Conservation (phyloP, 1,140 invertebrate genomes). For the Drosophila setifemur region DNA sequence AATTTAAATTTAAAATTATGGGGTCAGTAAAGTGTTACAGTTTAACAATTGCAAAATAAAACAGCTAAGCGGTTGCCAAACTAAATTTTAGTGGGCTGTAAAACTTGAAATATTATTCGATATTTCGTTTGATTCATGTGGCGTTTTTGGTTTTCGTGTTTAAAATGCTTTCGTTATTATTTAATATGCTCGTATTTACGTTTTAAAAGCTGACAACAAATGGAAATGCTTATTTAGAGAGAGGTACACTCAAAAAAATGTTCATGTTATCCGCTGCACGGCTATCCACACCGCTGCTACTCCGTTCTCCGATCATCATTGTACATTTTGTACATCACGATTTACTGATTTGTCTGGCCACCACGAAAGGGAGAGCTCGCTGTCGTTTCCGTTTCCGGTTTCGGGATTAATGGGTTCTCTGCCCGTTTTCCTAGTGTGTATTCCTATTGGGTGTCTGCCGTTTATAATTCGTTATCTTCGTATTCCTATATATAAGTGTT, state of each 20-base stretch:
- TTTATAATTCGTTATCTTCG: slow-evolving; percentile 46
- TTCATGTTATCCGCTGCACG: slow-evolving; percentile 19
- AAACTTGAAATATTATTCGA: slow-evolving; percentile 30
- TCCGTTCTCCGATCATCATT: slow-evolving; percentile 26
- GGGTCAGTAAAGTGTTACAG: slow-evolving; percentile 49
- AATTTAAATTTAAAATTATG: slow-evolving; percentile 5
- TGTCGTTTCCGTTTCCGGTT: slow-evolving; percentile 4
- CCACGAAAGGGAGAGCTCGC: slow-evolving; percentile 13
- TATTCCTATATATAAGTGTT: slow-evolving; percentile 59
- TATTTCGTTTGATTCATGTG: slow-evolving; percentile 20
- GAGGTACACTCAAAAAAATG: slow-evolving; percentile 74
- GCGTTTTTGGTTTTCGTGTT: slow-evolving; percentile 28
- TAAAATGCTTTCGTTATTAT: slow-evolving; percentile 66
- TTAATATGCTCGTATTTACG: slow-evolving; percentile 63
- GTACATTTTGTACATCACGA: slow-evolving; percentile 41
- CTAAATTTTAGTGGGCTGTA: slow-evolving; percentile 10
- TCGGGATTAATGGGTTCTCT: neutral
- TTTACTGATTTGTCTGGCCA: slow-evolving; percentile 64
- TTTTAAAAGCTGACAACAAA: slow-evolving; percentile 80
- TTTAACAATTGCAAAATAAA: slow-evolving; percentile 78
- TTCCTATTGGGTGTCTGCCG: slow-evolving; percentile 20
- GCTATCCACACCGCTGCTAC: slow-evolving; percentile 14
- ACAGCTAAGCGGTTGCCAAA: slow-evolving; percentile 36
- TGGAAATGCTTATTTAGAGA: slow-evolving; percentile 71
- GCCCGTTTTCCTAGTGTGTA: slow-evolving; percentile 19